phyloP scores from a whole-genome alignment of 2,888 invertebrate genomes.

The Melinaea marsaeus region DNA sequence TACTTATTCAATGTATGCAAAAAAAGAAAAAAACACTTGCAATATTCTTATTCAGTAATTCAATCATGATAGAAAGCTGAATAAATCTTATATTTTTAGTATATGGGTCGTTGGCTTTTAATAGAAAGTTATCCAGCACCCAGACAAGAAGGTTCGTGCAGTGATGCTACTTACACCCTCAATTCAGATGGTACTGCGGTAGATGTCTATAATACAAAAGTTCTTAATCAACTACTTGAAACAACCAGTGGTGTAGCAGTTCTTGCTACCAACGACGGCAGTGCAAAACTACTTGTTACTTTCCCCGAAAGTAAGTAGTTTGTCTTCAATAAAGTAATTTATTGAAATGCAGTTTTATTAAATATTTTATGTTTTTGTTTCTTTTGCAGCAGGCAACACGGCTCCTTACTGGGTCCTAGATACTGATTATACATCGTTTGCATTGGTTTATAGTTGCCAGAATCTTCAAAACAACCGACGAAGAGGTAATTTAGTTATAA shows the following conservation, averaged over 20 bases:
- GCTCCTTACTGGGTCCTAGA: constrained; percentile 46
- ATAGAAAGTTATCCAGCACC: constrained; percentile 79
- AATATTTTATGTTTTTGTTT: no score
- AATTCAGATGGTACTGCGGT: constrained; percentile 41
- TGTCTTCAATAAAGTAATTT: not conserved
- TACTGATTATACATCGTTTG: constrained; percentile 79
- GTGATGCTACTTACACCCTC: constrained; percentile 73
- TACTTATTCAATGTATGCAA: not conserved
- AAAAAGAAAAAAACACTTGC: not conserved
- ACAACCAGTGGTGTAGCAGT: constrained; percentile 71
- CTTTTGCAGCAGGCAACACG: constrained; percentile 32
- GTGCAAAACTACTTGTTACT: constrained; percentile 73
- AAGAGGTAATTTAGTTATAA: constrained; percentile 32
- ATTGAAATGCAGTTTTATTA: not conserved
- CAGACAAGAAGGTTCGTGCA: constrained; percentile 79
- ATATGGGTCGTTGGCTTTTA: constrained; percentile 75
- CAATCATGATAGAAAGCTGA: no score
- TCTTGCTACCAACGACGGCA: constrained; percentile 55
- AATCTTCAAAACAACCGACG: constrained; percentile 53
- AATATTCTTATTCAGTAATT: no score
- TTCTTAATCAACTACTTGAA: constrained; percentile 60
- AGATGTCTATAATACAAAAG: constrained; percentile 48
- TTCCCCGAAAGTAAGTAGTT: constrained; percentile 71
- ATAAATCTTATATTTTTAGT: constrained; percentile 37
- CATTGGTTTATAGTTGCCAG: constrained; percentile 79